phyloP scores from a whole-genome alignment of 2,888 invertebrate genomes.

The Aporophyla nigra region DNA sequence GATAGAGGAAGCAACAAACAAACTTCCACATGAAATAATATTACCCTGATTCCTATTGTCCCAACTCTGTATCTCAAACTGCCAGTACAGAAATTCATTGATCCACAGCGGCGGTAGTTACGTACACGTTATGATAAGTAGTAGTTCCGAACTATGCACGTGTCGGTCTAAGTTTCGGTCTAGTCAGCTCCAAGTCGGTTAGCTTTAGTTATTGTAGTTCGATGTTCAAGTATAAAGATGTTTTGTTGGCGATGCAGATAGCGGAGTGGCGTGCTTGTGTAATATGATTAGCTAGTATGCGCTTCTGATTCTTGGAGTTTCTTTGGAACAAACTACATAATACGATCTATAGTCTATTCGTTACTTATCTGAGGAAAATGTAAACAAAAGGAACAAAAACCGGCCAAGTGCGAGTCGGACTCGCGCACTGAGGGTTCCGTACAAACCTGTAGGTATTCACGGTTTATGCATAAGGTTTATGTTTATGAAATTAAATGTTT shows the following conservation, averaged over 20 bases:
- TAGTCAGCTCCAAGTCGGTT: slow-evolving; percentile 36
- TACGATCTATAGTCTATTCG: no score
- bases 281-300: background rate
- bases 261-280: background rate
- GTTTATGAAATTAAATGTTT: no score
- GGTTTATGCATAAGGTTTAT: no score
- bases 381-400: no score
- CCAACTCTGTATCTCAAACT: slow-evolving; percentile 27
- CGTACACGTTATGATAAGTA: slow-evolving; percentile 37
- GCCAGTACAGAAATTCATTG: slow-evolving; percentile 26
- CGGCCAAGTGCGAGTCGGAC: no score
- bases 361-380: no score
- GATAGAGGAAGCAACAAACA: background rate
- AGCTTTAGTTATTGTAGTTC: slow-evolving; percentile 39
- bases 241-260: slow-evolving; percentile 13
- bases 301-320: background rate
- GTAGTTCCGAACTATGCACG: slow-evolving; percentile 54
- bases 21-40: background rate
- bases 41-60: background rate
- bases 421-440: no score
- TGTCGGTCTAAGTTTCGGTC: slow-evolving; percentile 50
- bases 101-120: slow-evolving; percentile 20
- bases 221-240: slow-evolving; percentile 26
- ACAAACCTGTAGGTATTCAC: no score
- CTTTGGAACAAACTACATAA: background rate